These are phyloP conservation scores for Acleris laterana DNA, from an alignment of 2,888 invertebrate genomes.

Conservation along the genomic window DNA sequence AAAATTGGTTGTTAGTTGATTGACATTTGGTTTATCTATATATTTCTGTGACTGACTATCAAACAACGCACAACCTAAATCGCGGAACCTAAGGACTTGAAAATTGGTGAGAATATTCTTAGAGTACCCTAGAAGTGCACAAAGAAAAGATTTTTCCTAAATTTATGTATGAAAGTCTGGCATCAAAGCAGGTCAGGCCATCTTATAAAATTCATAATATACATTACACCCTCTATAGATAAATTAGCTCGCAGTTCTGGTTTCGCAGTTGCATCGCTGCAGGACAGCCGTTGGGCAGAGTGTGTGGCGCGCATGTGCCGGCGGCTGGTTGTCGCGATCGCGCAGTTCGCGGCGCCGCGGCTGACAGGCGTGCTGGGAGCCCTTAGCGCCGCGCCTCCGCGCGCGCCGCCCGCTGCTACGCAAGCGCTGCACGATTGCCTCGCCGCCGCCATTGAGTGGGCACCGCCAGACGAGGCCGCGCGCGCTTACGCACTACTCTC, in stretches of 20 bases:
- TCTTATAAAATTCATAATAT: no score
- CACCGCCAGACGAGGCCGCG: conserved; percentile 93
- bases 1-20: no score
- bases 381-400: conserved; percentile 74
- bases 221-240: no score
- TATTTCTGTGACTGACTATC: no score
- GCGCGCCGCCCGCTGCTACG: conserved; percentile 51
- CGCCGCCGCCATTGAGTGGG: conserved; percentile 89
- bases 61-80: no score
- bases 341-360: conserved; percentile 91
- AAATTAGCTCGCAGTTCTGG: neutral
- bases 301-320: conserved; percentile 90
- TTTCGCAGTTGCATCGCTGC: conserved; percentile 85
- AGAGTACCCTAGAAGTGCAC: no score
- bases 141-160: no score
- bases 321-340: conserved; percentile 91
- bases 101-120: no score
- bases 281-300: conserved; percentile 93
- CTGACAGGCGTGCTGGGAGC: conserved; percentile 90
- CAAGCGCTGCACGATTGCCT: conserved; percentile 90
- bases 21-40: no score
- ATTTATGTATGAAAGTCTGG: no score
- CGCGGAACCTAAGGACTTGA: no score
- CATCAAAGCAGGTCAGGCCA: no score
- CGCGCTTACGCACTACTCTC: conserved; percentile 87